phyloP scores from a whole-genome alignment of 2,888 invertebrate genomes.

The Calephelis perditalis region DNA sequence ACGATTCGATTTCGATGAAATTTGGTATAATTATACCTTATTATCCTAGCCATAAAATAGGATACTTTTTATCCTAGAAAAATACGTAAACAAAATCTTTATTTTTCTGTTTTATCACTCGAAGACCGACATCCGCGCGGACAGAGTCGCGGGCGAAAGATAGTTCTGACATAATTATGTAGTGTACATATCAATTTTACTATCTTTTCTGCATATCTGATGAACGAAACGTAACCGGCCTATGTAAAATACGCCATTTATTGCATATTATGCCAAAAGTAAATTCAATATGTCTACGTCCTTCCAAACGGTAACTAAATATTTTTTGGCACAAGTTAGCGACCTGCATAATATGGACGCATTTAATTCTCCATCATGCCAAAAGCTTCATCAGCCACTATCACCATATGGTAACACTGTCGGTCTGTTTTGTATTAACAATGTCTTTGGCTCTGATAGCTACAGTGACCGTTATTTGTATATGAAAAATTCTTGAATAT shows the following conservation, averaged over 20 bases:
- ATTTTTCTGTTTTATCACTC: no score
- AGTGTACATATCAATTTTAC: slow-evolving; percentile 30
- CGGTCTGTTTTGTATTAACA: neutral
- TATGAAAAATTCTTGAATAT: slow-evolving; percentile 29
- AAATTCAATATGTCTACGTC: slow-evolving; percentile 27
- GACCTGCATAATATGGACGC: slow-evolving; percentile 26
- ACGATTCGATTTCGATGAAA: no score
- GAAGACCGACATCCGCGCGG: no score
- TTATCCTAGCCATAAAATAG: no score
- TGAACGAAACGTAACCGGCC: slow-evolving; percentile 27
- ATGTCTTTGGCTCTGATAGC: slow-evolving; percentile 24
- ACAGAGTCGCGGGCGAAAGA: no score
- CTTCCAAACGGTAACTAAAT: slow-evolving; percentile 20
- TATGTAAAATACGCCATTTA: slow-evolving; percentile 31
- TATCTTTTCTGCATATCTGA: slow-evolving; percentile 26
- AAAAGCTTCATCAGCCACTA: slow-evolving; percentile 31
- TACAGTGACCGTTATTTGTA: slow-evolving; percentile 31
- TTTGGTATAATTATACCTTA: no score
- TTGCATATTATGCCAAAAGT: slow-evolving; percentile 25
- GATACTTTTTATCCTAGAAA: no score
- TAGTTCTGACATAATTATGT: slow-evolving; percentile 26
- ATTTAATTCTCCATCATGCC: slow-evolving; percentile 30
- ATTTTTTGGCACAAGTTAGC: slow-evolving; percentile 21
- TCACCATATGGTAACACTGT: slow-evolving; percentile 26
- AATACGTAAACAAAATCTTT: no score